Evolutionary conservation across 2,888 invertebrate genomes (phyloP).

Genomic region (Platycheirus rosarum): DNA sequence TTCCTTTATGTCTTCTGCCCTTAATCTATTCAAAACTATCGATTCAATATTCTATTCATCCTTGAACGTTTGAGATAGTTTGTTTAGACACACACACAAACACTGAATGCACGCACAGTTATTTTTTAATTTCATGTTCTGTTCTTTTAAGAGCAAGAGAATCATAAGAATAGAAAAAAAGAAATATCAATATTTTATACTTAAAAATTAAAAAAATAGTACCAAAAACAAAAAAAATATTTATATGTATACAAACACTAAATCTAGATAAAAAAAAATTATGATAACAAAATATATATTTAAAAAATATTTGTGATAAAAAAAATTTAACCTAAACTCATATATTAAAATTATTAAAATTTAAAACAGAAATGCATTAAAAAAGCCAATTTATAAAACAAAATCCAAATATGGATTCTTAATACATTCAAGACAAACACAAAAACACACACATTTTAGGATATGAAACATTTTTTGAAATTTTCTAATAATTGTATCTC

Average conservation of each 20-base stretch:
- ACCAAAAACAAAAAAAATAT: constrained; percentile 54
- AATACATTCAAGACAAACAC: constrained; percentile 38
- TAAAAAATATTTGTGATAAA: constrained; percentile 68
- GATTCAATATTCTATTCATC: constrained; percentile 34
- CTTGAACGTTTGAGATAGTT: constrained; percentile 37
- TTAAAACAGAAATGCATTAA: constrained; percentile 29
- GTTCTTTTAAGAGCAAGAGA: constrained; percentile 50
- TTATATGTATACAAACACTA: constrained; percentile 62
- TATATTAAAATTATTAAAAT: constrained; percentile 27
- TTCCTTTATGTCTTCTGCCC: neutral
- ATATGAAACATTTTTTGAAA: constrained; percentile 48
- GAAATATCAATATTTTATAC: constrained; percentile 73
- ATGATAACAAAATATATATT: constrained; percentile 29
- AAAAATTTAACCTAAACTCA: constrained; percentile 63
- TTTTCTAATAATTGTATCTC: constrained; percentile 57
- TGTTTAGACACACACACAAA: constrained; percentile 19
- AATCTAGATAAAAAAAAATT: constrained; percentile 67
- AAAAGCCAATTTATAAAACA: constrained; percentile 44
- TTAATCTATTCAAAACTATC: constrained; percentile 19
- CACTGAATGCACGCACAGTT: constrained; percentile 66
- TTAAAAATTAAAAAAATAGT: constrained; percentile 52
- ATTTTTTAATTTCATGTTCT: constrained; percentile 16
- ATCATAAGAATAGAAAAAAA: constrained; percentile 61
- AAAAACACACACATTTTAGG: constrained; percentile 34
- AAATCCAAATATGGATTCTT: constrained; percentile 29